Conservation (phyloP, 2,888 invertebrate genomes). For the Brachynemurus nebulosus region DNA sequence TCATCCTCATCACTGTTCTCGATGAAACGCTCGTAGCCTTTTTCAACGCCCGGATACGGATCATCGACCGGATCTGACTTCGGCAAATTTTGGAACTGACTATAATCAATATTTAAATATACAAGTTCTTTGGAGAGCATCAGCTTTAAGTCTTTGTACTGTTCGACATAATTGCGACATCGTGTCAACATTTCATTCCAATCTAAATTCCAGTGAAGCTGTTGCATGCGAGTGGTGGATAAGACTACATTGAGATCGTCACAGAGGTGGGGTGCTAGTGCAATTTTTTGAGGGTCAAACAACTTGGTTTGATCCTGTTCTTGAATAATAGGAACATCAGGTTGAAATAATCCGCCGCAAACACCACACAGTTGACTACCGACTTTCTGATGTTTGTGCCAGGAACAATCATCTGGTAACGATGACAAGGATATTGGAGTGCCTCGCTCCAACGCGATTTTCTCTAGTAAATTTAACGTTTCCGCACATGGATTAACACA, state of each 20-base stretch:
- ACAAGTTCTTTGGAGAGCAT: constrained; percentile 60
- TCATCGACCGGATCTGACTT: constrained; percentile 22
- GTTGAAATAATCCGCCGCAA: not conserved
- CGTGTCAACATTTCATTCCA: constrained; percentile 41
- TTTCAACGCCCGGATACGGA: constrained; percentile 20
- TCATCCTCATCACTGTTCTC: constrained; percentile 1
- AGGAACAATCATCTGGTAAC: constrained; percentile 29
- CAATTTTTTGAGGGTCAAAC: not conserved
- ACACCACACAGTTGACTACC: not conserved
- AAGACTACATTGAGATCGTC: constrained; percentile 58
- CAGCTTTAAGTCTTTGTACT: constrained; percentile 46
- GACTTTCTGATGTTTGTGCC: constrained; percentile 26
- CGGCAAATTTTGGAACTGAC: constrained; percentile 49
- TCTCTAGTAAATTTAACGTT: constrained; percentile 43
- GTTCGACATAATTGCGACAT: constrained; percentile 41
- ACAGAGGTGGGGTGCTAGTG: constrained; percentile 35
- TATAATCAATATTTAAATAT: constrained; percentile 57
- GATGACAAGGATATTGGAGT: not conserved
- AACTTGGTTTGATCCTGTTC: not conserved
- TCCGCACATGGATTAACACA: constrained; percentile 52
- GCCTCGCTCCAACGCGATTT: constrained; percentile 37
- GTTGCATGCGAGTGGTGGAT: constrained; percentile 55
- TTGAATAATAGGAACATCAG: not conserved
- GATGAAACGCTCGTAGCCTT: constrained; percentile 19
- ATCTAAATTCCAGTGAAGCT: constrained; percentile 53